Evolutionary conservation across 2,113 vertebrate genomes (phyloP).

Genomic region (Catagonus wagneri): DNA sequence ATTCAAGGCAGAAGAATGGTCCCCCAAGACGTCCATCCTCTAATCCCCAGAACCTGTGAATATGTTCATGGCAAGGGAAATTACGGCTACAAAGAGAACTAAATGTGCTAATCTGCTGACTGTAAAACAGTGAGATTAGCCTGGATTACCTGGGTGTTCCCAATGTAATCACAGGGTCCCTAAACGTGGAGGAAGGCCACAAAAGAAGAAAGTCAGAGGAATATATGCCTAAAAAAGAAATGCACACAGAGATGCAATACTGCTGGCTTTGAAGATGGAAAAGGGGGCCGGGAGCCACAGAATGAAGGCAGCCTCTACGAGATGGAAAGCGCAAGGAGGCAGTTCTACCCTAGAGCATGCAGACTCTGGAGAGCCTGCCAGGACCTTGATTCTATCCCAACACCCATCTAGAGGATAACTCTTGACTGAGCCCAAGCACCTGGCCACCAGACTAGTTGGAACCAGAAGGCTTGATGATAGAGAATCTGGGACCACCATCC

Average conservation of each 20-base stretch:
- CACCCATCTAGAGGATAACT: background rate
- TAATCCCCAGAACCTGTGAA: background rate
- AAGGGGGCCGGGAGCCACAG: background rate
- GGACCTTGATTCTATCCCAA: background rate
- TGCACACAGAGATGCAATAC: background rate
- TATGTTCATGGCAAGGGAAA: background rate
- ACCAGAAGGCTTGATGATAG: background rate
- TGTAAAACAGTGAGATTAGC: background rate
- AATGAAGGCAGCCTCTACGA: background rate
- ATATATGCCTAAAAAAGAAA: background rate
- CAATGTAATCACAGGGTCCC: background rate
- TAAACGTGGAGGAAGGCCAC: background rate
- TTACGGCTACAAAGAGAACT: background rate
- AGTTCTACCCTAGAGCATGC: background rate
- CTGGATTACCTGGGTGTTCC: background rate
- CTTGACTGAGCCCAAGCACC: background rate
- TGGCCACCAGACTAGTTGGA: background rate
- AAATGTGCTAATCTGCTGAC: background rate
- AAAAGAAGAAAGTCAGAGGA: background rate
- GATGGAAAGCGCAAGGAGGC: background rate
- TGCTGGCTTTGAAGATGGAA: background rate
- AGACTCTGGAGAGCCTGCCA: background rate
- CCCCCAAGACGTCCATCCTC: background rate
- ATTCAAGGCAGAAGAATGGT: slow-evolving; percentile 24
- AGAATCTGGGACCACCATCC: background rate